These are phyloP conservation scores for Acanthurus lineatus DNA, from an alignment of 2,797 vertebrate species.

Conservation along the genomic window DNA sequence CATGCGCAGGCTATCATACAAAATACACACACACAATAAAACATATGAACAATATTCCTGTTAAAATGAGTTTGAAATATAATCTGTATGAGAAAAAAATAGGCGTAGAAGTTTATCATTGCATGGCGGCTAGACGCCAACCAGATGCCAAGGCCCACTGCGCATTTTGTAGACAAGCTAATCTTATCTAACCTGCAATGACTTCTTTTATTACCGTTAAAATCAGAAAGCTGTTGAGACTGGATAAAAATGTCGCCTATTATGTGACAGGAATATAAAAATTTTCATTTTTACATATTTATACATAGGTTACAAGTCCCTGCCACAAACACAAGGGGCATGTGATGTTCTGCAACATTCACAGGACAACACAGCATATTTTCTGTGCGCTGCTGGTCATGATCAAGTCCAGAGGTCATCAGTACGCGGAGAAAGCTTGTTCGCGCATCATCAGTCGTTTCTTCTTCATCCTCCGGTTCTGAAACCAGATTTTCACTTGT, in stretches of 20 bases:
- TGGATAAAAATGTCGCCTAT: neutral
- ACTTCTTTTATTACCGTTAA: neutral
- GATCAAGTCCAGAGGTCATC: constrained; percentile 80
- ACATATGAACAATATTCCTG: constrained; percentile 19
- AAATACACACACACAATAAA: constrained; percentile 25
- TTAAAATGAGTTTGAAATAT: constrained; percentile 21
- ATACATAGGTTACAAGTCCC: constrained; percentile 48
- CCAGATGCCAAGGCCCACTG: constrained; percentile 20
- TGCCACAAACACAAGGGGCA: constrained; percentile 29
- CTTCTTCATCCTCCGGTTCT: constrained; percentile 96
- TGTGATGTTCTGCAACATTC: constrained; percentile 28
- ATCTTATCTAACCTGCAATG: neutral
- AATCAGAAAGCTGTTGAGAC: neutral
- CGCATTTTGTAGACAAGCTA: constrained; percentile 14
- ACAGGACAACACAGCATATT: constrained; percentile 25
- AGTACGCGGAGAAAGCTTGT: constrained; percentile 91
- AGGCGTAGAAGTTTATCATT: neutral
- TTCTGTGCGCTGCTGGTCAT: constrained; percentile 67
- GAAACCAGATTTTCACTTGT: constrained; percentile 91
- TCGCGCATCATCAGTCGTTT: constrained; percentile 94
- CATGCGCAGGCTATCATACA: constrained; percentile 37
- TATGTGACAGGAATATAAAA: constrained; percentile 29
- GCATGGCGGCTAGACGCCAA: constrained; percentile 1
- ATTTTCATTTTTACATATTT: constrained; percentile 17
- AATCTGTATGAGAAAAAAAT: constrained; percentile 13